These are phyloP conservation scores for Lycophotia porphyrea DNA, from an alignment of 2,888 invertebrate genomes.

Conservation along the genomic window DNA sequence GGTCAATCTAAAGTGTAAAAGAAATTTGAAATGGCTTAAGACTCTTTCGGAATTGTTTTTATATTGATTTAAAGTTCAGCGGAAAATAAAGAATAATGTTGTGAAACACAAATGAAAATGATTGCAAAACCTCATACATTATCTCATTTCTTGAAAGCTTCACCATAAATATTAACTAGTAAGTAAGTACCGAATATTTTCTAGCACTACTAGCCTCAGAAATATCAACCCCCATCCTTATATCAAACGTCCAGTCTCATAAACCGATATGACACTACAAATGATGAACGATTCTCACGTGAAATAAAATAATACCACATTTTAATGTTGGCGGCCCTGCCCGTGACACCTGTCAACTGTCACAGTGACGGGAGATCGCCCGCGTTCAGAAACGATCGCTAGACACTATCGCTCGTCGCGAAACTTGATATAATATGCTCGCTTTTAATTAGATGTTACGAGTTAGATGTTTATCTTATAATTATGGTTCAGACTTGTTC, in stretches of 20 bases:
- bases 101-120: not conserved
- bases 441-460: constrained; percentile 78
- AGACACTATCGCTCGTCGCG: constrained; percentile 80
- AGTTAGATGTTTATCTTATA: constrained; percentile 68
- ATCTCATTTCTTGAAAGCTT: not conserved
- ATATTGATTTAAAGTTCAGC: not conserved
- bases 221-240: constrained; percentile 36
- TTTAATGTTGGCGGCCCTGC: constrained; percentile 70
- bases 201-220: constrained; percentile 4
- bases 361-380: constrained; percentile 85
- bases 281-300: constrained; percentile 67
- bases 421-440: constrained; percentile 84
- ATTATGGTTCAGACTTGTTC: constrained; percentile 54
- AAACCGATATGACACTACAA: constrained; percentile 60
- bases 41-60: not conserved
- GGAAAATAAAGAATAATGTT: not conserved
- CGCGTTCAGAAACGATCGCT: constrained; percentile 82
- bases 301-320: constrained; percentile 66
- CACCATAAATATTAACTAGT: not conserved
- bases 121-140: not conserved
- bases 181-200: not conserved
- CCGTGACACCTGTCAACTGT: constrained; percentile 89
- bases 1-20: not conserved
- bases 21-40: not conserved
- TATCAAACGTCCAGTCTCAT: constrained; percentile 47